These are phyloP conservation scores for Coranthus polyacanthus DNA, from an alignment of 2,797 vertebrate species.

Conservation along the genomic window DNA sequence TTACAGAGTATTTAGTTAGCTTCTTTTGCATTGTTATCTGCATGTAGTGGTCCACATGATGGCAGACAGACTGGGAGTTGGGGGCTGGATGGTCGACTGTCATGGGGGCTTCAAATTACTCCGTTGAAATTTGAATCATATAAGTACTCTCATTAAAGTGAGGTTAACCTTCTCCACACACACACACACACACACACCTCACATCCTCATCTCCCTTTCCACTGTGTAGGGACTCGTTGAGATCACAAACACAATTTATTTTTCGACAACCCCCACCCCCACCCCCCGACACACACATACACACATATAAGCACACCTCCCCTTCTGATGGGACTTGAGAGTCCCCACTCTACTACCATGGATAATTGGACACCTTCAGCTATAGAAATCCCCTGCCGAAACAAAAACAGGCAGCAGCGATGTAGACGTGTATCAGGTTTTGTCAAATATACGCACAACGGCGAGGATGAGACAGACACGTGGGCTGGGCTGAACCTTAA, in stretches of 20 bases:
- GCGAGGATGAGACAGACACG: constrained; percentile 34
- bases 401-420: constrained; percentile 57
- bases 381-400: constrained; percentile 79
- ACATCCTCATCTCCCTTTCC: constrained; percentile 20
- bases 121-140: constrained; percentile 68
- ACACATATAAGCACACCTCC: constrained; percentile 41
- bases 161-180: constrained; percentile 60
- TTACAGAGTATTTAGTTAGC: no score
- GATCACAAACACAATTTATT: constrained; percentile 83
- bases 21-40: neutral
- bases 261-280: constrained; percentile 74
- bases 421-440: constrained; percentile 63
- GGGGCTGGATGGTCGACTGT: neutral
- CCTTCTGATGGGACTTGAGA: constrained; percentile 75
- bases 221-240: constrained; percentile 68
- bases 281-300: constrained; percentile 17
- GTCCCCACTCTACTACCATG: constrained; percentile 78
- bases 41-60: neutral
- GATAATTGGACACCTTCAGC: constrained; percentile 92
- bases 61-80: constrained; percentile 29
- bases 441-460: constrained; percentile 65
- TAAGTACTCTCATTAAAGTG: constrained; percentile 74
- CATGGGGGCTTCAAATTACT: constrained; percentile 55
- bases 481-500: constrained; percentile 57
- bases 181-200: neutral